phyloP scores from a whole-genome alignment of 2,888 invertebrate genomes.

The Venusia cambrica region DNA sequence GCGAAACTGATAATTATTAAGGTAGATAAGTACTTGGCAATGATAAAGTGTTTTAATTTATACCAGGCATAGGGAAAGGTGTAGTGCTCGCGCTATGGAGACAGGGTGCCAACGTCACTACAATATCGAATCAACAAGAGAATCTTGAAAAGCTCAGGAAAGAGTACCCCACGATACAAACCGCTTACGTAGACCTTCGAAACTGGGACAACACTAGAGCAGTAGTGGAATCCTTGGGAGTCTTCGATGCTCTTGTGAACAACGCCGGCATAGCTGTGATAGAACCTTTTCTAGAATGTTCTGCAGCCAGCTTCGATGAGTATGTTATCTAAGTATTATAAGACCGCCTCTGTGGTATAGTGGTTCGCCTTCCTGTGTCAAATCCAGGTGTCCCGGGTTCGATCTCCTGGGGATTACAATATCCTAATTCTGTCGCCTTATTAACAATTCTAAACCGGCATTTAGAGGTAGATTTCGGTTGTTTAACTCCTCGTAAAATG shows the following conservation, averaged over 20 bases:
- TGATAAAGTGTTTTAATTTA: no score
- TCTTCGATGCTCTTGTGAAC: slow-evolving; percentile 92
- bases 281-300: slow-evolving; percentile 86
- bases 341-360: no score
- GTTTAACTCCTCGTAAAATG: no score
- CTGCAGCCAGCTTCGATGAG: slow-evolving; percentile 86
- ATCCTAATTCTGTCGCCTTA: no score
- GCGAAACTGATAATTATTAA: no score
- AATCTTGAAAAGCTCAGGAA: slow-evolving; percentile 82
- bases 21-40: no score
- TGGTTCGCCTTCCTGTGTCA: no score
- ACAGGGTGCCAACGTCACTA: slow-evolving; percentile 86
- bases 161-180: slow-evolving; percentile 82
- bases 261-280: slow-evolving; percentile 89
- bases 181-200: slow-evolving; percentile 84
- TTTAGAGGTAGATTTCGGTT: no score
- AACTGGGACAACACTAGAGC: slow-evolving; percentile 87
- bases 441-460: no score
- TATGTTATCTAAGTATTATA: slow-evolving; percentile 65
- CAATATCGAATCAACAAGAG: slow-evolving; percentile 85
- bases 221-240: slow-evolving; percentile 75
- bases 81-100: slow-evolving; percentile 84
- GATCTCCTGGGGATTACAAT: no score
- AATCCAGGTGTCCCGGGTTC: no score
- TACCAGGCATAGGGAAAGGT: slow-evolving; percentile 88